Evolutionary conservation across 2,797 vertebrate species (phyloP).

Genomic region (Sternarchorhynchus goeldii): DNA sequence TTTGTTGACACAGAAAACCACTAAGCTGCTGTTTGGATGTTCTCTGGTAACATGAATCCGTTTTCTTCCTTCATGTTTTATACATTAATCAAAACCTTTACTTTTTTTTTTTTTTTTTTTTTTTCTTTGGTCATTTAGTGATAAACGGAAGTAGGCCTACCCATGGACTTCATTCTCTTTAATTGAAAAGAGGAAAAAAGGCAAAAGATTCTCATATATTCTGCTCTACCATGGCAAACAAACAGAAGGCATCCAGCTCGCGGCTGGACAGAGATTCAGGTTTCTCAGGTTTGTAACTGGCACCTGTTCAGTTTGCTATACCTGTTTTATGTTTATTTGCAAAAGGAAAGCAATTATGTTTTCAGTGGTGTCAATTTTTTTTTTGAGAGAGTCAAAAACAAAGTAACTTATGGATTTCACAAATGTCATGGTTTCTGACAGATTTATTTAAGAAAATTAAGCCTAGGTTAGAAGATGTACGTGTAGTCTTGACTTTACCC

Average conservation of each 20-base stretch:
- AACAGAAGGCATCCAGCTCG: constrained; percentile 57
- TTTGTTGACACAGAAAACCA: background rate
- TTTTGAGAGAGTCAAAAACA: no score
- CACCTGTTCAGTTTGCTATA: background rate
- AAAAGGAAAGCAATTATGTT: background rate
- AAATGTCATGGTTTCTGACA: no score
- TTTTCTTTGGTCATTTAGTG: constrained; percentile 26
- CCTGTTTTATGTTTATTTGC: constrained; percentile 11
- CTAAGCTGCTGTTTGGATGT: background rate
- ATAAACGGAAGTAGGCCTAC: constrained; percentile 15
- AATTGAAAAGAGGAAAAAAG: constrained; percentile 46
- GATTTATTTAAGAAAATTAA: background rate
- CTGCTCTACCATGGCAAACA: constrained; percentile 59
- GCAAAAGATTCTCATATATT: constrained; percentile 58
- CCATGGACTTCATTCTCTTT: constrained; percentile 31
- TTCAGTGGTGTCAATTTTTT: background rate
- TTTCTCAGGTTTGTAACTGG: constrained; percentile 80
- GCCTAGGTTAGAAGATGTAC: constrained; percentile 7
- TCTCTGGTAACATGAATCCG: background rate
- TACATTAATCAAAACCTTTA: constrained; percentile 13
- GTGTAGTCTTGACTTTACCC: background rate
- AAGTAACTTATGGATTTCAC: no score
- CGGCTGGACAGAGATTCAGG: constrained; percentile 88
- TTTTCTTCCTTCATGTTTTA: constrained; percentile 8
- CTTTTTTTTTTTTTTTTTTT: constrained; percentile 7